A percentile compares a stretch with the other conserved stretches of the same genome.
Evolutionary conservation across 2,113 vertebrate genomes (phyloP).

Genomic region (Alligator sinensis): DNA sequence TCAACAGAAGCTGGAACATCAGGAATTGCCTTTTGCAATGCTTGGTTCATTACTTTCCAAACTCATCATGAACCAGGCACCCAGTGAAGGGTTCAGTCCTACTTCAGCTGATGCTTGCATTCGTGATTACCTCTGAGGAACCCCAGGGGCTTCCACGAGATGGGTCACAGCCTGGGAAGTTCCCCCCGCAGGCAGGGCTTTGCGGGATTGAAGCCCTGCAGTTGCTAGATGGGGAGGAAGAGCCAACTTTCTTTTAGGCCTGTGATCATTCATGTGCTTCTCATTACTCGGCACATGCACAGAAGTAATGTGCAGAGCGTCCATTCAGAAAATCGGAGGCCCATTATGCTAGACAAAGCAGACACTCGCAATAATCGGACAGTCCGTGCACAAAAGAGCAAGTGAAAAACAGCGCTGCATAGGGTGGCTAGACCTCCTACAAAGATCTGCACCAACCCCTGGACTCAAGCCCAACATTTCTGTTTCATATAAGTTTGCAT

Average conservation of each 20-base stretch:
- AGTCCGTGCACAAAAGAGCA: neutral
- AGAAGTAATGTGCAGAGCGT: neutral
- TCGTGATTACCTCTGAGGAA: neutral
- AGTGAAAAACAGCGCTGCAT: neutral
- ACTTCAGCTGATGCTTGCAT: neutral
- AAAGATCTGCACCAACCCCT: neutral
- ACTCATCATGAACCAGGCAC: rapidly evolving
- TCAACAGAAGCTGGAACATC: neutral
- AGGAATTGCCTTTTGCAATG: rapidly evolving
- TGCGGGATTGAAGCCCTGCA: neutral
- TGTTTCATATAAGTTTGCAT: rapidly evolving
- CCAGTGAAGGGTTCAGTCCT: neutral
- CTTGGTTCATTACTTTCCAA: neutral
- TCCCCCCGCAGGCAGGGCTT: neutral
- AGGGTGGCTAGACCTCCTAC: neutral
- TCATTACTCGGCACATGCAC: neutral
- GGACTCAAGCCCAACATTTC: neutral
- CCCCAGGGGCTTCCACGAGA: neutral
- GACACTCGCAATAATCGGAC: neutral
- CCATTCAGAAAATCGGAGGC: neutral
- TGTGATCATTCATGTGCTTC: too few species aligned
- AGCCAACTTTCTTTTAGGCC: neutral
- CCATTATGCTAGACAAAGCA: neutral
- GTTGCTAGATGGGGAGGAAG: neutral
- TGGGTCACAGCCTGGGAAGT: neutral